Conservation (phyloP, 92 coral and sea anemone genomes). For the Blastomussa wellsi region DNA sequence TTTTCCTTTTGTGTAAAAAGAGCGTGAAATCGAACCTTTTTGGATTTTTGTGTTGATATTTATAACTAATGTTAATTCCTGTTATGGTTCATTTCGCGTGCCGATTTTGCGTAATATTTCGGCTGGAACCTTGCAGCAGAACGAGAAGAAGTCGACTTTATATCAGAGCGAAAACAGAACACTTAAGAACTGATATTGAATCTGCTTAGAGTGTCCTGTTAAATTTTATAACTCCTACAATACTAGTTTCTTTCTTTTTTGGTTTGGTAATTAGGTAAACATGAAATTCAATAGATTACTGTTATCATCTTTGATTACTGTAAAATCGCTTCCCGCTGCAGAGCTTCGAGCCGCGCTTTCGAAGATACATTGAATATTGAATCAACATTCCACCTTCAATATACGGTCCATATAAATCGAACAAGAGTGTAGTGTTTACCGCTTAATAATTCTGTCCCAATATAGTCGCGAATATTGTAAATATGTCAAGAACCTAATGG, state of each 20-base stretch:
- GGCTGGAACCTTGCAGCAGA: not conserved
- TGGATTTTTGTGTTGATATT: constrained; percentile 18
- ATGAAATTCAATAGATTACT: not conserved
- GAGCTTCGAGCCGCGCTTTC: not conserved
- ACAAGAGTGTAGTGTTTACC: constrained; percentile 1
- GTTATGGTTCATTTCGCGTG: constrained; percentile 9
- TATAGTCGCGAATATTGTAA: constrained; percentile 6
- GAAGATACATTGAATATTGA: not conserved
- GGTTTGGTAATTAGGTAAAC: not conserved
- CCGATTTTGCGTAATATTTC: not conserved
- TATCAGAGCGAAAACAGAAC: not conserved
- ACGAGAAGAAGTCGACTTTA: not conserved
- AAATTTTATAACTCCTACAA: not conserved
- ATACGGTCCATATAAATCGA: not conserved
- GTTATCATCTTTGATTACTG: not conserved
- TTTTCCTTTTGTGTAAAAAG: constrained; percentile 10
- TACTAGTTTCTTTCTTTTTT: not conserved
- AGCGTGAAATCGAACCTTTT: not conserved
- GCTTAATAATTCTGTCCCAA: not conserved
- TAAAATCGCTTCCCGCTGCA: not conserved
- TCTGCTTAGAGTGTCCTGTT: not conserved
- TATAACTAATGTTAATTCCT: constrained; percentile 7
- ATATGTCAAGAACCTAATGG: not conserved
- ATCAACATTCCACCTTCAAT: not conserved
- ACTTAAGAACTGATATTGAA: not conserved